Conservation (phyloP, 2,113 vertebrate genomes). For the Leiothrix lutea region DNA sequence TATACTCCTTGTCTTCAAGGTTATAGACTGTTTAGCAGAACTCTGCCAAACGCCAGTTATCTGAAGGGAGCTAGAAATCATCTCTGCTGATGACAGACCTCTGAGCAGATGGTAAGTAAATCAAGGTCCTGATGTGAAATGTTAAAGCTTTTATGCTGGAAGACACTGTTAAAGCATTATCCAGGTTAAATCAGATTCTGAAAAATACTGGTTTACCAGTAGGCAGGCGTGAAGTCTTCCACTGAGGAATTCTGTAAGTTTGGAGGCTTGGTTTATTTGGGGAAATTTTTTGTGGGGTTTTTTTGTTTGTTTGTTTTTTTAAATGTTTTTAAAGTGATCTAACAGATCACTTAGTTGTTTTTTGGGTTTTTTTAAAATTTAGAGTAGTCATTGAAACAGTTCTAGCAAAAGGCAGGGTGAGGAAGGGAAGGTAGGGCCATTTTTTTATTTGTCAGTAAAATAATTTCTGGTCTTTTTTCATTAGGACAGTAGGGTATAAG, state of each 20-base stretch:
- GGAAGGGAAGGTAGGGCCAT: neutral
- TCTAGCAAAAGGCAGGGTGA: neutral
- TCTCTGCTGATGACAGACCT: constrained; percentile 71
- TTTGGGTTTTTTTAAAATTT: neutral
- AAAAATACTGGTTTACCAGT: constrained; percentile 9
- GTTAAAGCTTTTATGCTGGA: constrained; percentile 63
- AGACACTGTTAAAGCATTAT: constrained; percentile 65
- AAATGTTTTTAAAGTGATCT: neutral
- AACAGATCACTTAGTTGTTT: too few relatives aligned
- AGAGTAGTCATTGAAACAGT: neutral
- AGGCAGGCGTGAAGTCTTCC: constrained; percentile 49
- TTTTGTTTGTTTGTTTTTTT: neutral
- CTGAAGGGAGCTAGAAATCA: constrained; percentile 74
- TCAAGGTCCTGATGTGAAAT: constrained; percentile 75
- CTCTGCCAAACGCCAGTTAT: constrained; percentile 70
- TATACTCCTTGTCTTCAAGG: constrained; percentile 72
- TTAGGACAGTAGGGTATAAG: neutral
- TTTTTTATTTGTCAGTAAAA: neutral
- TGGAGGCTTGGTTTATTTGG: neutral
- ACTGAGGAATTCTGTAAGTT: constrained; percentile 1
- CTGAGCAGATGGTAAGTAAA: constrained; percentile 78
- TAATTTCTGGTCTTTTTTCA: neutral
- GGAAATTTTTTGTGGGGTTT: too few relatives aligned
- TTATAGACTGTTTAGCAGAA: constrained; percentile 69
- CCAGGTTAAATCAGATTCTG: constrained; percentile 49